Evolutionary conservation across 2,113 vertebrate species (phyloP).

Genomic region (Rattus rattus): DNA sequence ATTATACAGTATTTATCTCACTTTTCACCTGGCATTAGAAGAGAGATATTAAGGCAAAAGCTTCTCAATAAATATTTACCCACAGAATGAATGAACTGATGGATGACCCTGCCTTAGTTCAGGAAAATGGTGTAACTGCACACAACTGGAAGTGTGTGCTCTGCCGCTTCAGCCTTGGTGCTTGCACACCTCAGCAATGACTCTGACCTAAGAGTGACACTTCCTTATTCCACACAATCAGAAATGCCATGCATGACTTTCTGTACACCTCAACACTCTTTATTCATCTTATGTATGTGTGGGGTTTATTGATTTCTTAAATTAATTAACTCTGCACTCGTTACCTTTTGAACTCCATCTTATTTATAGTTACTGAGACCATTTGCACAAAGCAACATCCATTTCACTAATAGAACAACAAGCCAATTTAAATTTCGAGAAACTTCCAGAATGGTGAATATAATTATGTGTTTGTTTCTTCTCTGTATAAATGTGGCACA

Average conservation of each 20-base stretch:
- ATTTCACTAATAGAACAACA: slow-evolving; percentile 64
- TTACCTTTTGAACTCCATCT: slow-evolving; percentile 39
- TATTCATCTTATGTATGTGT: slow-evolving; percentile 11
- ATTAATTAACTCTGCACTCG: slow-evolving; percentile 60
- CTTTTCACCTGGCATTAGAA: background rate
- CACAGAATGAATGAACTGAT: background rate
- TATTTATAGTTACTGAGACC: slow-evolving; percentile 52
- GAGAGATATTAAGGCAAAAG: background rate
- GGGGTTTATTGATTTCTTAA: slow-evolving; percentile 47
- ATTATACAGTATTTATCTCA: background rate
- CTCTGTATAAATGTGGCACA: background rate
- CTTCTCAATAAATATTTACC: background rate
- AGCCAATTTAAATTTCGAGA: slow-evolving; percentile 14
- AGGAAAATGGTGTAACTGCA: background rate
- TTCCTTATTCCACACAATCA: background rate
- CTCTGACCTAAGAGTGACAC: background rate
- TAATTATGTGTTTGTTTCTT: background rate
- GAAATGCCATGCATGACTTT: background rate
- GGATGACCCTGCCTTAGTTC: background rate
- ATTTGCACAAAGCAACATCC: slow-evolving; percentile 38
- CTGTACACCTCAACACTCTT: background rate
- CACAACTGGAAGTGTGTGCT: background rate
- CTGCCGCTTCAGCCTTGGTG: background rate
- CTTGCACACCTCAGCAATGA: background rate
- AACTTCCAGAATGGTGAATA: slow-evolving; percentile 26